These are phyloP conservation scores for Vireo griseus DNA, from an alignment of 2,797 vertebrate genomes.

Conservation along the genomic window DNA sequence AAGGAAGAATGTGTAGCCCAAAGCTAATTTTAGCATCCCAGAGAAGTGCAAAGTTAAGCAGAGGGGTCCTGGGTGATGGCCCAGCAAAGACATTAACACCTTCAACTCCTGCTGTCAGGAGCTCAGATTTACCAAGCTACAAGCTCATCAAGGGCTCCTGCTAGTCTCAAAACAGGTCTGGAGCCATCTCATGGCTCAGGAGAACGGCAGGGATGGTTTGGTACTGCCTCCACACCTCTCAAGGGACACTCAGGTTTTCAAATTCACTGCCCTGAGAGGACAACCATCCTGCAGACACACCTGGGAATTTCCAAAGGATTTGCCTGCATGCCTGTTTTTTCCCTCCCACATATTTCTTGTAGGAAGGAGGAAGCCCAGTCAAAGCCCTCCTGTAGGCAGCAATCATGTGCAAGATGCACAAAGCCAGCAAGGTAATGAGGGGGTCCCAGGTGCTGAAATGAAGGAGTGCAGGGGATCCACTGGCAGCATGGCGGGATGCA, in stretches of 20 bases:
- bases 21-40: conserved; percentile 27
- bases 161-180: not conserved
- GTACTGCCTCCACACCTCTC: not conserved
- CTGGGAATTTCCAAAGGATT: not conserved
- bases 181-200: not conserved
- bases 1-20: not conserved
- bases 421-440: not conserved
- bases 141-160: not conserved
- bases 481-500: not conserved
- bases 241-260: not conserved
- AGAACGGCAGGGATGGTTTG: not conserved
- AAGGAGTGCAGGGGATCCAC: not conserved
- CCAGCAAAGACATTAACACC: not conserved
- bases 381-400: not conserved
- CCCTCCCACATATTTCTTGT: rapidly evolving
- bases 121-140: not conserved
- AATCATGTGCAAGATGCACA: rapidly evolving
- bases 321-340: not conserved
- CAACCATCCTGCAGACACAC: not conserved
- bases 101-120: not conserved
- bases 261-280: not conserved
- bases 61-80: not conserved
- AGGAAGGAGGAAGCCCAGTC: not conserved
- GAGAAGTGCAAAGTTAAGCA: not conserved
- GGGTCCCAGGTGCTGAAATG: not conserved